Evolutionary conservation across 2,888 invertebrate species (phyloP).

Genomic region (Dioctria rufipes): DNA sequence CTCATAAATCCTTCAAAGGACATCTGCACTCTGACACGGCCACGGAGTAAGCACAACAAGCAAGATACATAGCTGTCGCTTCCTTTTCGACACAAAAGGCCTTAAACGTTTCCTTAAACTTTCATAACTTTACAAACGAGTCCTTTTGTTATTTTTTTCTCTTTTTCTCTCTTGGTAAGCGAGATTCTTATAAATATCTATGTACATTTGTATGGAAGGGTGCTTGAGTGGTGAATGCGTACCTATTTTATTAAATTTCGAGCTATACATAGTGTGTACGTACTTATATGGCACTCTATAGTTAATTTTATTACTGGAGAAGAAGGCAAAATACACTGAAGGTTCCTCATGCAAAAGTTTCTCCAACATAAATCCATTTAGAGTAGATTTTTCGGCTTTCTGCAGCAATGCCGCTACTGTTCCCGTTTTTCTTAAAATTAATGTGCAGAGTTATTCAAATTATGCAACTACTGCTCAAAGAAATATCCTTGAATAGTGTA

Average conservation of each 20-base stretch:
- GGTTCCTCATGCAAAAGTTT: slow-evolving; percentile 19
- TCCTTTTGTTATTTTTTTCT: slow-evolving; percentile 43
- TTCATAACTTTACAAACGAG: slow-evolving; percentile 47
- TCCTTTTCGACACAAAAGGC: slow-evolving; percentile 36
- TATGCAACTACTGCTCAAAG: background rate
- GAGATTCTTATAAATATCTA: slow-evolving; percentile 4
- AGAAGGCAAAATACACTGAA: background rate
- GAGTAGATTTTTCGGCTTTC: slow-evolving; percentile 28
- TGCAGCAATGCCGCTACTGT: background rate
- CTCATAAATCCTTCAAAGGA: slow-evolving; percentile 50
- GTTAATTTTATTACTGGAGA: slow-evolving; percentile 38
- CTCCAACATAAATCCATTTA: slow-evolving; percentile 16
- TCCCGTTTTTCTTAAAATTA: background rate
- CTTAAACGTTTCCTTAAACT: slow-evolving; percentile 53
- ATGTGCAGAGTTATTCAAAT: slow-evolving; percentile 39
- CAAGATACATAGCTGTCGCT: slow-evolving; percentile 22
- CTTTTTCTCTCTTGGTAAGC: slow-evolving; percentile 1
- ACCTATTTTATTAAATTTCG: slow-evolving; percentile 19
- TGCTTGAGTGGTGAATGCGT: background rate
- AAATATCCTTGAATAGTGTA: slow-evolving; percentile 2
- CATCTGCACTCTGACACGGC: slow-evolving; percentile 37
- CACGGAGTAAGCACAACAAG: background rate
- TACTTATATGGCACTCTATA: background rate
- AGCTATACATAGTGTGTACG: background rate
- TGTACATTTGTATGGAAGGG: background rate